Percentiles rank a stretch among this genome's conserved stretches.
phyloP scores from a whole-genome alignment of 2,888 invertebrate genomes.

The Polymixis flavicincta region DNA sequence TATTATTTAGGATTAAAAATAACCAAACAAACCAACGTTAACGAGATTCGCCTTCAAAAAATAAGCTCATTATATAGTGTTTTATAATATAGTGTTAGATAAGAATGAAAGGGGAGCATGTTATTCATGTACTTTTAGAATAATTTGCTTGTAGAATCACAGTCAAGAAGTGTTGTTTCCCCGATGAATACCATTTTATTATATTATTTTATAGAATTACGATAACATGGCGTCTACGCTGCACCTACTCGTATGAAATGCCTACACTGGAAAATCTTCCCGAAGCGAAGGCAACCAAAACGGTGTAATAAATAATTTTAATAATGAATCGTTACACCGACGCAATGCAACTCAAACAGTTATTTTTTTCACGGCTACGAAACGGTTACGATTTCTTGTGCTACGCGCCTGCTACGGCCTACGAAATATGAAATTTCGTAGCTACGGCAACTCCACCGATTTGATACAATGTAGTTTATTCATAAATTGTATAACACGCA shows the following conservation, averaged over 20 bases:
- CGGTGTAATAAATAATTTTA: not conserved
- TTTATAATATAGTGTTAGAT: not conserved
- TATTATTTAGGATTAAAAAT: not conserved
- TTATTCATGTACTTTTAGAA: not conserved
- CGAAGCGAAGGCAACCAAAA: not conserved
- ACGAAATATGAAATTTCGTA: conserved; percentile 19
- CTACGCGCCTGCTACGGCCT: conserved; percentile 44
- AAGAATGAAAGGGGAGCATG: not conserved
- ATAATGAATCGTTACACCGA: not conserved
- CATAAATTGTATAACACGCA: not conserved
- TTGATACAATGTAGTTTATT: not conserved
- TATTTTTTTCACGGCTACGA: conserved; percentile 15
- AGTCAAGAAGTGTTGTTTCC: not conserved
- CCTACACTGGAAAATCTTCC: not conserved
- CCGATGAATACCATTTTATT: not conserved
- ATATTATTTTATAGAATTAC: not conserved
- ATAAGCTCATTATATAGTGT: too few species aligned
- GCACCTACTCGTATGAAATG: not conserved
- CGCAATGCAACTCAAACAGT: not conserved
- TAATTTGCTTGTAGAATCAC: not conserved
- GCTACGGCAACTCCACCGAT: not conserved
- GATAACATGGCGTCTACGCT: not conserved
- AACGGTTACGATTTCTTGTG: conserved; percentile 36
- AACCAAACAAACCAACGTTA: not conserved
- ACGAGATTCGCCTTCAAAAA: not conserved